phyloP scores from a whole-genome alignment of 2,888 invertebrate genomes.

The Carabus problematicus region DNA sequence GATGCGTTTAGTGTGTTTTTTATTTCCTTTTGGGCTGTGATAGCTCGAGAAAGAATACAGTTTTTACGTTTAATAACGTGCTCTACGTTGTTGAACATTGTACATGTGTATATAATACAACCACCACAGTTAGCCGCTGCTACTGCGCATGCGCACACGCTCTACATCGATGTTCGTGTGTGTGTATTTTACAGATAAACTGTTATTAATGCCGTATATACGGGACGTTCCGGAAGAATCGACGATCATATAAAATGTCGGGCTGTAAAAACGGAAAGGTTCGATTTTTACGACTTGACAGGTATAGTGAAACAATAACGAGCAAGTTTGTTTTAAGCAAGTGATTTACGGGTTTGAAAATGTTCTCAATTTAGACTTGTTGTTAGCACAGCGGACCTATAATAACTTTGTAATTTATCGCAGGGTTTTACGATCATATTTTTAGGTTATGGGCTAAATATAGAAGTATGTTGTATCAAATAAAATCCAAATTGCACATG shows the following conservation, averaged over 20 bases:
- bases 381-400: too few species aligned
- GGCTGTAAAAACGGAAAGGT: conserved; percentile 14
- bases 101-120: background rate
- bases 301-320: conserved; percentile 8
- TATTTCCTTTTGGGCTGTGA: conserved; percentile 24
- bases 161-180: background rate
- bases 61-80: conserved; percentile 18
- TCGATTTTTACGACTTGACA: conserved; percentile 3
- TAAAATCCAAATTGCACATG: too few species aligned
- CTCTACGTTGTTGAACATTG: conserved; percentile 1
- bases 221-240: conserved; percentile 14
- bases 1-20: conserved; percentile 23
- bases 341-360: conserved; percentile 11
- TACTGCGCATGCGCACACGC: background rate
- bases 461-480: too few species aligned
- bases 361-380: background rate
- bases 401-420: too few species aligned
- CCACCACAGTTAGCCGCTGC: background rate
- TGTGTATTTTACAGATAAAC: conserved; percentile 20
- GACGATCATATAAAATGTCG: background rate
- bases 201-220: conserved; percentile 15
- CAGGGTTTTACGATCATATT: too few species aligned
- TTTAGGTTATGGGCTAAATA: too few species aligned
- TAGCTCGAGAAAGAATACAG: background rate
- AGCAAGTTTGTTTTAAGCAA: background rate